Conservation (phyloP, 2,888 invertebrate species). For the Acronicta alni region DNA sequence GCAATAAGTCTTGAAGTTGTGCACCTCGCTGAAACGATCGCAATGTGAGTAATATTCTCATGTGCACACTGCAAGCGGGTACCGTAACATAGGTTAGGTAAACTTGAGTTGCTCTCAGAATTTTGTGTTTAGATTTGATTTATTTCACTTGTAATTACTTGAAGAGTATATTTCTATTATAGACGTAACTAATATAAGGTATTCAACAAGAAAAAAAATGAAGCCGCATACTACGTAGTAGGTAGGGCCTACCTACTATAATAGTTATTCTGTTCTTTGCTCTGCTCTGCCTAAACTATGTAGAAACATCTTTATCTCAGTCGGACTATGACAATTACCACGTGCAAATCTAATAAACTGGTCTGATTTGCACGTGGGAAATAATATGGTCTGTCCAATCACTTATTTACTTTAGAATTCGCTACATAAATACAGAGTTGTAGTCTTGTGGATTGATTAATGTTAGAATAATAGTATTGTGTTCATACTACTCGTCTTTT, state of each 20-base stretch:
- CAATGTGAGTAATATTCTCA: slow-evolving; percentile 21
- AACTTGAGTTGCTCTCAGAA: slow-evolving; percentile 6
- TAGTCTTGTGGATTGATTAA: slow-evolving; percentile 4
- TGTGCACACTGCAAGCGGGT: slow-evolving; percentile 19
- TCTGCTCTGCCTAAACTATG: too few species aligned
- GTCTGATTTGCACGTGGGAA: not conserved
- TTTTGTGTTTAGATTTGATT: not conserved
- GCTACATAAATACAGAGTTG: slow-evolving; percentile 14
- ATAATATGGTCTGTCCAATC: not conserved
- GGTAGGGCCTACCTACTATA: too few species aligned
- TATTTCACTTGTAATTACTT: too few species aligned
- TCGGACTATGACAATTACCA: not conserved
- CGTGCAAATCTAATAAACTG: slow-evolving; percentile 2
- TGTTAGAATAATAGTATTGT: slow-evolving; percentile 7
- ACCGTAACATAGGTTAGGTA: slow-evolving; percentile 23
- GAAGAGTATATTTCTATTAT: too few species aligned
- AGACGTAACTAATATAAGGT: too few species aligned
- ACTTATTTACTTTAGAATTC: slow-evolving; percentile 4
- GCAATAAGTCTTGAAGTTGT: slow-evolving; percentile 62
- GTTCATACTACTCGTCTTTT: slow-evolving; percentile 1
- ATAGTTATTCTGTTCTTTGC: too few species aligned
- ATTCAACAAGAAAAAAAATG: too few species aligned
- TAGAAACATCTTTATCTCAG: not conserved
- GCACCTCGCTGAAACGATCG: slow-evolving; percentile 29
- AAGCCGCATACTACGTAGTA: too few species aligned